phyloP scores from a whole-genome alignment of 2,888 invertebrate genomes.

The Carpatolechia fugitivella region DNA sequence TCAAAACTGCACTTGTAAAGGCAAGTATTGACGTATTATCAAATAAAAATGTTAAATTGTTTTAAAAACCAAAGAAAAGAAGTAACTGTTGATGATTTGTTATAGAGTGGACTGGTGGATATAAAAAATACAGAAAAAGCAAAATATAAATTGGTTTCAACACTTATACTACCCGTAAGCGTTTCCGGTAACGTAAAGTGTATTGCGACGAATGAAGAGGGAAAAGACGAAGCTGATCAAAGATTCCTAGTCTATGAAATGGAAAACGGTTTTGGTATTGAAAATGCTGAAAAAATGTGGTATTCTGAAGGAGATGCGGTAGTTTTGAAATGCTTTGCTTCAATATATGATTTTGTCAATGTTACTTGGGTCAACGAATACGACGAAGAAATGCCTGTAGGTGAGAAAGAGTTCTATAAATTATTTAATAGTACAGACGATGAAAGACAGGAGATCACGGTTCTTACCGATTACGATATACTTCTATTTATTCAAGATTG shows the following conservation, averaged over 20 bases:
- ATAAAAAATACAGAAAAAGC: background rate
- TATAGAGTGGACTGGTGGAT: background rate
- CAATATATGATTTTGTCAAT: conserved; percentile 47
- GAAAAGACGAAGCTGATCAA: conserved; percentile 18
- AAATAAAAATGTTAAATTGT: too few relatives aligned
- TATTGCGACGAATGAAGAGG: conserved; percentile 35
- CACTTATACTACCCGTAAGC: conserved; percentile 35
- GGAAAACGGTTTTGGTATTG: conserved; percentile 53
- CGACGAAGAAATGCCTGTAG: conserved; percentile 26
- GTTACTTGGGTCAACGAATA: conserved; percentile 50
- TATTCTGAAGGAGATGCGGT: conserved; percentile 46
- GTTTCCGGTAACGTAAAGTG: conserved; percentile 51
- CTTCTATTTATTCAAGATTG: too few relatives aligned
- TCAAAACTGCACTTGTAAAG: conserved; percentile 16
- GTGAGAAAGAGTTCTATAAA: too few relatives aligned
- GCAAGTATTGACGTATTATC: conserved; percentile 25
- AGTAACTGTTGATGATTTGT: too few relatives aligned
- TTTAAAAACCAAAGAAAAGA: too few relatives aligned
- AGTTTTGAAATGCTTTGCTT: conserved; percentile 51
- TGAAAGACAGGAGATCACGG: too few relatives aligned
- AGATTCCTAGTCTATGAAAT: conserved; percentile 54
- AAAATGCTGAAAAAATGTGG: conserved; percentile 38
- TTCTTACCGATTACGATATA: too few relatives aligned
- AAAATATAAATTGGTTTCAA: conserved; percentile 40
- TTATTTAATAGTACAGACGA: background rate